These are phyloP conservation scores for Atherinomorus stipes DNA, from an alignment of 2,113 vertebrate species.

Conservation along the genomic window DNA sequence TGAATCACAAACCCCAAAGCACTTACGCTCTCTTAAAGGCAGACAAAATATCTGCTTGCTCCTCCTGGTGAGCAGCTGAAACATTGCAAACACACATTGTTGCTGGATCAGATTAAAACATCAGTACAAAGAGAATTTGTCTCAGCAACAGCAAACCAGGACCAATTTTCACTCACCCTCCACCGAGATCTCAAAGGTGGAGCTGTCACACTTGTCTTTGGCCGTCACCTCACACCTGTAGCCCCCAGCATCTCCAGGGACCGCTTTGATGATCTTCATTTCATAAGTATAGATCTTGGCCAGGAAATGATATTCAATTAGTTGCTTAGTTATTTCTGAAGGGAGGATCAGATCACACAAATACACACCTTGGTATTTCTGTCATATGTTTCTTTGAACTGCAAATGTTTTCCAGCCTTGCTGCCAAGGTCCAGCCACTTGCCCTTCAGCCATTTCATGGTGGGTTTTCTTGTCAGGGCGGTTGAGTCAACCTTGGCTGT, in stretches of 20 bases:
- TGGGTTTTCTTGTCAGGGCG: conserved; percentile 82
- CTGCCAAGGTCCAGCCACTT: conserved; percentile 92
- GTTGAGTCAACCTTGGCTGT: conserved; percentile 84
- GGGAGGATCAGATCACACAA: background rate
- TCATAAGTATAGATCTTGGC: conserved; percentile 87
- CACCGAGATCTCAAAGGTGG: conserved; percentile 85
- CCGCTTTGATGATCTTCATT: conserved; percentile 86
- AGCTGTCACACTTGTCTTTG: conserved; percentile 91
- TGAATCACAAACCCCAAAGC: conserved; percentile 24
- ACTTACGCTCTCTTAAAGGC: conserved; percentile 89
- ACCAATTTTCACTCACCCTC: conserved; percentile 80
- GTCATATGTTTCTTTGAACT: conserved; percentile 89
- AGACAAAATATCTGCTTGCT: conserved; percentile 80
- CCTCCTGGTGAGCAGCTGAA: conserved; percentile 78
- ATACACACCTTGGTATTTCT: conserved; percentile 84
- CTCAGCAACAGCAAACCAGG: background rate
- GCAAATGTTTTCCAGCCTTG: conserved; percentile 88
- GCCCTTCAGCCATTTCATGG: conserved; percentile 92
- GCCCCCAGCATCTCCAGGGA: conserved; percentile 83
- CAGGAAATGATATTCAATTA: conserved; percentile 1
- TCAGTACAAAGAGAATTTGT: conserved; percentile 27
- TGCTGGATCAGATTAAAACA: conserved; percentile 45
- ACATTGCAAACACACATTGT: conserved; percentile 55
- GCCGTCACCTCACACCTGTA: conserved; percentile 90
- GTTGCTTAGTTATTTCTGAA: conserved; percentile 1